Percentiles rank a stretch among this genome's conserved stretches.
Evolutionary conservation across 2,113 vertebrate species (phyloP).

Genomic region (Strix aluco): DNA sequence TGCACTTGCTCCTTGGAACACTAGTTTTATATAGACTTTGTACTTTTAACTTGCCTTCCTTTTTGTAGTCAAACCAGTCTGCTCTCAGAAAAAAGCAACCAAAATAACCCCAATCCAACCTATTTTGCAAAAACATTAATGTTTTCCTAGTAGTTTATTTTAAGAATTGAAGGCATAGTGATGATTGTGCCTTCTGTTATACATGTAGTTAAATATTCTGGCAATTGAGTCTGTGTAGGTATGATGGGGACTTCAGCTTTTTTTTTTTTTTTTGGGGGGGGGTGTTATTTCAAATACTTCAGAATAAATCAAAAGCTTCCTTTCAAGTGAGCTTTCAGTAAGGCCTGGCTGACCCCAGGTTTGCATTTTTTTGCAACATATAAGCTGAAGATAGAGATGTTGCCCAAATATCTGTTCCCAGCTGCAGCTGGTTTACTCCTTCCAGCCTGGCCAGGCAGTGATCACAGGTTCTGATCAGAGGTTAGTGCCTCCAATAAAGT

Average conservation of each 20-base stretch:
- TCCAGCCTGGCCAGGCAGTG: not conserved
- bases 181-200: not conserved
- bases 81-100: not conserved
- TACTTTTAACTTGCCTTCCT: not conserved
- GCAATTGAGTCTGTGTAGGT: not conserved
- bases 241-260: not conserved
- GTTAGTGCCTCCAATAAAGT: not conserved
- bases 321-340: not conserved
- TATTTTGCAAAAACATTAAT: not conserved
- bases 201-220: accelerated
- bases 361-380: not conserved
- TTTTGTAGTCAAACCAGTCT: not conserved
- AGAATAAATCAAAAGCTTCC: not conserved
- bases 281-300: not conserved
- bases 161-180: not conserved
- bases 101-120: not conserved
- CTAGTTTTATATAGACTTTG: not conserved
- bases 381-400: not conserved
- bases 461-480: not conserved
- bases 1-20: not conserved
- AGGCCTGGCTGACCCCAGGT: not conserved
- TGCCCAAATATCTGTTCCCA: too few relatives aligned
- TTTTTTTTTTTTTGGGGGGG: not conserved
- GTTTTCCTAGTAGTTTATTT: not conserved
- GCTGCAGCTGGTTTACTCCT: not conserved